Evolutionary conservation across 2,797 vertebrate species (phyloP), one percentile per base, ranked within the genome.

Genomic region (Chelon labrosus): DNA sequence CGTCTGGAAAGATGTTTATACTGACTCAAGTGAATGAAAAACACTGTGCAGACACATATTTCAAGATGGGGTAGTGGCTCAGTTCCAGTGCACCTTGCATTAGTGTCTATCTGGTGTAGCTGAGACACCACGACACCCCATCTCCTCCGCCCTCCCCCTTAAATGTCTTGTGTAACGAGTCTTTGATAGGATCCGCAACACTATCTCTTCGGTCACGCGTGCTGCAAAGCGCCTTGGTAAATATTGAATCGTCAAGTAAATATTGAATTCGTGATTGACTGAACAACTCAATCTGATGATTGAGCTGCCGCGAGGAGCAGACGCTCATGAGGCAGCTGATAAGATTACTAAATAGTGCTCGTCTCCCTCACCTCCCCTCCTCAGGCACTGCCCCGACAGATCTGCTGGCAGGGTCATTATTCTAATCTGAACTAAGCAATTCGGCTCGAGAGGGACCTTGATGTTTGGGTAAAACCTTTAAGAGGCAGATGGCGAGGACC

Each of bases 191-290:
- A 86, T 79, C 75, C 75, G 37, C 64, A n/a, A 61, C 61, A 2
- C 61, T 46, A 44, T 72, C 75, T 77, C 75, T 75, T 71, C 76
- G 46, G 77, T 79, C 76, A 70, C 37, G 22, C 50, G 1, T 35
- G 54, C 71, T 42, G 67, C 84, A 86, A 83, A 85, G 82, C 55
- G 53, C 65, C 80, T 77, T 13, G 64, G 85, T 89, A 90, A 93
- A 92, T 91, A 92, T 88, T 86, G 79, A 82, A 88, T 79, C 53
- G 47, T 83, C 71, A 64, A 80, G 87, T 87, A 91, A 92, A 92
- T 91, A 91, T 89, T 91, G 83, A 85, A 88, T 80, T 79, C 71
- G 57, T 88, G 92, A 92, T 90, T 90, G 89, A 90, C 77, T 88
- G 81, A 88, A 89, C 83, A 86, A 76, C 86, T 90, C 83, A 88